These are phyloP conservation scores for Argya squamiceps DNA, from an alignment of 2,797 vertebrate genomes.

Conservation along the genomic window DNA sequence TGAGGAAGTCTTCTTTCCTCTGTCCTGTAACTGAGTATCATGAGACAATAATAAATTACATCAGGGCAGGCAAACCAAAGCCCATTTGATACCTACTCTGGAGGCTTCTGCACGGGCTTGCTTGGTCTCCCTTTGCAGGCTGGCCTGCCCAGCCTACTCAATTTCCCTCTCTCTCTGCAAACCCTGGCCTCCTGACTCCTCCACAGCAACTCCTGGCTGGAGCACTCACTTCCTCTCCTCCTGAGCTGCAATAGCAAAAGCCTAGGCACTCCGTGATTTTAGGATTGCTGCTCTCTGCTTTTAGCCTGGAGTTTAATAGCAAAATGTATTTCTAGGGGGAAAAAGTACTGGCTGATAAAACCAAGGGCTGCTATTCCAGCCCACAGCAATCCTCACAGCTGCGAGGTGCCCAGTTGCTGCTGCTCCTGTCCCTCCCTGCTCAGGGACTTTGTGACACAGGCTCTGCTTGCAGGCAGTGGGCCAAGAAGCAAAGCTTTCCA, in stretches of 20 bases:
- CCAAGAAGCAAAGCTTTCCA: neutral
- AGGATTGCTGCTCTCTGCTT: neutral
- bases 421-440: neutral
- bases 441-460: rapidly evolving
- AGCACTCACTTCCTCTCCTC: neutral
- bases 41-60: neutral
- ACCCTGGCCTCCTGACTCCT: neutral
- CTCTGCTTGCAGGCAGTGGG: neutral
- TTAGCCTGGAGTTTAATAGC: neutral
- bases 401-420: rapidly evolving
- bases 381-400: rapidly evolving
- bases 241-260: neutral
- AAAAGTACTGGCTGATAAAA: neutral
- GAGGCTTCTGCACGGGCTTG: neutral
- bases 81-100: neutral
- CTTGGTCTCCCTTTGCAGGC: neutral
- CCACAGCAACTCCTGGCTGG: neutral
- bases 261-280: neutral
- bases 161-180: neutral
- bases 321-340: neutral
- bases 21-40: neutral
- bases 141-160: neutral
- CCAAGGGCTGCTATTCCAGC: neutral
- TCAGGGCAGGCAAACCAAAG: neutral
- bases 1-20: neutral